Evolutionary conservation across 2,888 invertebrate genomes (phyloP).

Genomic region (Uropetala carovei): DNA sequence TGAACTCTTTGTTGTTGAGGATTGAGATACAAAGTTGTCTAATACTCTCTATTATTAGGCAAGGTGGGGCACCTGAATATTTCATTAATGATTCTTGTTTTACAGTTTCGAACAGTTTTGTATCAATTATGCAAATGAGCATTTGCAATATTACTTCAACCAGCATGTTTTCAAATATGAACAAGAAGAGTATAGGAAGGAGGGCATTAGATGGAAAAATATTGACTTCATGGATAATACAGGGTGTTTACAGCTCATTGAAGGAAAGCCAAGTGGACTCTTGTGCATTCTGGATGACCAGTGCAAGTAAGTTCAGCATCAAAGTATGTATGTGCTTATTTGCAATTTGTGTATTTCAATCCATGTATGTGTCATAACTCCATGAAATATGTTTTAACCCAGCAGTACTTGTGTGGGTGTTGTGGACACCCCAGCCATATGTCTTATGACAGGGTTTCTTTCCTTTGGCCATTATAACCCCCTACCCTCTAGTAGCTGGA

Average conservation of each 20-base stretch:
- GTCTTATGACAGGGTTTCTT: too few species aligned
- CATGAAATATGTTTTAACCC: too few species aligned
- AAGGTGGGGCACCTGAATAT: too few species aligned
- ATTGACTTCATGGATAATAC: slow-evolving; percentile 98
- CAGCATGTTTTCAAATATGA: slow-evolving; percentile 99
- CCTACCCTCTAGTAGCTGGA: too few species aligned
- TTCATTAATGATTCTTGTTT: slow-evolving; percentile 45
- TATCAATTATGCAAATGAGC: slow-evolving; percentile 98
- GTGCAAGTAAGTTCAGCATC: slow-evolving; percentile 86
- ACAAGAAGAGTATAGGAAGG: slow-evolving; percentile 95
- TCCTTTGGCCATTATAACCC: too few species aligned
- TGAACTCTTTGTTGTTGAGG: too few species aligned
- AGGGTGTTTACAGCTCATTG: slow-evolving; percentile 93
- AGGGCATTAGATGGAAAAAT: slow-evolving; percentile 96
- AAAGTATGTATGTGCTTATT: not conserved
- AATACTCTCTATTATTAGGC: slow-evolving; percentile 21
- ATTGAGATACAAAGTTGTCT: too few species aligned
- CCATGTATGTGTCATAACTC: too few species aligned
- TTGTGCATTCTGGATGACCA: slow-evolving; percentile 95
- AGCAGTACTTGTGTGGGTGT: too few species aligned
- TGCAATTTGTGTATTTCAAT: too few species aligned
- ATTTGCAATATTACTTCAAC: slow-evolving; percentile 97
- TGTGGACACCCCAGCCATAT: too few species aligned
- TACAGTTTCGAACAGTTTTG: slow-evolving; percentile 96
- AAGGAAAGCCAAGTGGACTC: slow-evolving; percentile 92